Conservation (phyloP, 2,113 vertebrate species). For the Protomyctophum bolini region DNA sequence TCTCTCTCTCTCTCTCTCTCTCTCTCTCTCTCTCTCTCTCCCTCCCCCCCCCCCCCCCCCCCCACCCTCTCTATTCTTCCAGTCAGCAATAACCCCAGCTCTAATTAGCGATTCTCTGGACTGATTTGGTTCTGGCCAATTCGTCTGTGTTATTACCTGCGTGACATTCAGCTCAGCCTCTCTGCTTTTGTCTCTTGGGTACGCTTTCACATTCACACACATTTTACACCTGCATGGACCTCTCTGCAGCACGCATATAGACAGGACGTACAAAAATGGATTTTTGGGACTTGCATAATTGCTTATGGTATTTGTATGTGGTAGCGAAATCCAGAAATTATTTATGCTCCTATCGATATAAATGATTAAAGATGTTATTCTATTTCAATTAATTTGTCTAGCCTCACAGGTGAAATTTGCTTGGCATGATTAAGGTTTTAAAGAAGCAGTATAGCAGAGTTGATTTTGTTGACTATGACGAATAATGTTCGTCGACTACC, state of each 20-base stretch:
- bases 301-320: too few species aligned
- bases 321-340: too few species aligned
- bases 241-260: slow-evolving; percentile 25
- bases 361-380: too few species aligned
- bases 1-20: background rate
- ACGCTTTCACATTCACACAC: background rate
- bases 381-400: too few species aligned
- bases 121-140: slow-evolving; percentile 62
- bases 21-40: slow-evolving; percentile 16
- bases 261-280: slow-evolving; percentile 23
- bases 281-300: background rate
- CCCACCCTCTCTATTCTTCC: slow-evolving; percentile 21
- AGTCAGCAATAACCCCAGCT: slow-evolving; percentile 55
- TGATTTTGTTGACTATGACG: too few species aligned
- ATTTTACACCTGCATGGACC: background rate
- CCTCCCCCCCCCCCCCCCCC: background rate
- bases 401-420: too few species aligned
- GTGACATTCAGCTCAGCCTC: slow-evolving; percentile 56
- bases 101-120: slow-evolving; percentile 65
- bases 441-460: too few species aligned
- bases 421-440: too few species aligned
- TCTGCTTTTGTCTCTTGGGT: slow-evolving; percentile 1
- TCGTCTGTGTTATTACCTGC: slow-evolving; percentile 63
- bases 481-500: too few species aligned
- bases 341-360: too few species aligned